These are phyloP conservation scores for Neogale vison DNA, from an alignment of 2,113 vertebrate species.

Conservation along the genomic window DNA sequence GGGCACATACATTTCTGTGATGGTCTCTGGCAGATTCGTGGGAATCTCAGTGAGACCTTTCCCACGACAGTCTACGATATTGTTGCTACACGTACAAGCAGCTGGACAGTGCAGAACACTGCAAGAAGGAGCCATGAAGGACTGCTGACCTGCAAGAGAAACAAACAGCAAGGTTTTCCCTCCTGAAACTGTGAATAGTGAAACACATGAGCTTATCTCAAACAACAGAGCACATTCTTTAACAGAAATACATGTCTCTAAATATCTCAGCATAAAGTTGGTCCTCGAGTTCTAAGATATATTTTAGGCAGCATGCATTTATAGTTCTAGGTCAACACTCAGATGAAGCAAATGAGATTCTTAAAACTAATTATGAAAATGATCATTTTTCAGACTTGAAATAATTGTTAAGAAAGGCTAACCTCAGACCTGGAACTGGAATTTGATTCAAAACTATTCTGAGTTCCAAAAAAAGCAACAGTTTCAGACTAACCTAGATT, in stretches of 20 bases:
- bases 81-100: constrained; percentile 98
- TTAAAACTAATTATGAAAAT: not conserved
- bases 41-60: constrained; percentile 97
- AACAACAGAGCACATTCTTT: not conserved
- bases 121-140: constrained; percentile 92
- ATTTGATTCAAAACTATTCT: constrained; percentile 1
- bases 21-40: constrained; percentile 97
- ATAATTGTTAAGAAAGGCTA: not conserved
- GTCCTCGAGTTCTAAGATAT: not conserved
- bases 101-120: constrained; percentile 96
- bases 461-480: not conserved
- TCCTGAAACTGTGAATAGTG: not conserved
- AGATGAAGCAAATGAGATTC: constrained; percentile 15
- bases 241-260: not conserved
- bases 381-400: not conserved
- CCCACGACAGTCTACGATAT: constrained; percentile 98
- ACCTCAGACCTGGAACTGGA: constrained; percentile 30
- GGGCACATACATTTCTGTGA: constrained; percentile 96
- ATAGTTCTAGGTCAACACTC: not conserved
- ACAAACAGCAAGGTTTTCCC: not conserved
- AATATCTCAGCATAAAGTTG: not conserved
- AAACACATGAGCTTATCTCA: not conserved
- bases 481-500: constrained; percentile 21
- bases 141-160: constrained; percentile 91
- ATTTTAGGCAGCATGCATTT: constrained; percentile 1